Conservation (phyloP, 2,888 invertebrate species). For the Anagyrus pseudococci region DNA sequence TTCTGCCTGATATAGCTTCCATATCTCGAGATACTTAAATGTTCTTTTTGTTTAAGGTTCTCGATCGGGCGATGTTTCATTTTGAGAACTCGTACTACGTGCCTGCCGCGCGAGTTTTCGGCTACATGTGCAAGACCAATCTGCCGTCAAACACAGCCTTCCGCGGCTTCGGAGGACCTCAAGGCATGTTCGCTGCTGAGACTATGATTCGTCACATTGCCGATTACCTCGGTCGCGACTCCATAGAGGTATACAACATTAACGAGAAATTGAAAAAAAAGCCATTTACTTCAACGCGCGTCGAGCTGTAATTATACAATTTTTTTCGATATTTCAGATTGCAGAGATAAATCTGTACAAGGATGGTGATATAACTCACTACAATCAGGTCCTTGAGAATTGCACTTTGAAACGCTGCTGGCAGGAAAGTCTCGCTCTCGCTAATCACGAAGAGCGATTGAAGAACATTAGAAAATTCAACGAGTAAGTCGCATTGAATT, state of each 20-base stretch:
- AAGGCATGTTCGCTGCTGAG: conserved; percentile 88
- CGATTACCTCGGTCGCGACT: conserved; percentile 69
- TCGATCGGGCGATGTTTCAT: conserved; percentile 85
- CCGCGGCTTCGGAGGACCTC: conserved; percentile 90
- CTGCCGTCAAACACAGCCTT: conserved; percentile 93
- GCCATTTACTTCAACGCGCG: not conserved
- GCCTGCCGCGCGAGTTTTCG: conserved; percentile 74
- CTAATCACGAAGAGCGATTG: conserved; percentile 70
- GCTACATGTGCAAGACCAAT: conserved; percentile 86
- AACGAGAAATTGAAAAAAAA: not conserved
- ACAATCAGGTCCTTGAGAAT: conserved; percentile 74
- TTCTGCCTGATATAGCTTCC: not conserved
- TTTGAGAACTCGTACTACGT: conserved; percentile 85
- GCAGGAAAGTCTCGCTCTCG: conserved; percentile 75
- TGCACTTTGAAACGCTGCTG: conserved; percentile 81
- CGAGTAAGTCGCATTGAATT: conserved; percentile 64
- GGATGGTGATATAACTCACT: conserved; percentile 81
- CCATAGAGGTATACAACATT: conserved; percentile 66
- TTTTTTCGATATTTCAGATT: conserved; percentile 55
- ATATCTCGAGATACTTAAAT: not conserved
- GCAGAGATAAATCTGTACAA: conserved; percentile 78
- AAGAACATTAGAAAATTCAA: conserved; percentile 73
- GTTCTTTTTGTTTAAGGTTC: conserved; percentile 65
- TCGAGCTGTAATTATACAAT: too few relatives aligned
- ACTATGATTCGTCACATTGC: conserved; percentile 80